These are phyloP conservation scores for Deroplatys truncata DNA, from an alignment of 2,888 invertebrate species.

Conservation along the genomic window DNA sequence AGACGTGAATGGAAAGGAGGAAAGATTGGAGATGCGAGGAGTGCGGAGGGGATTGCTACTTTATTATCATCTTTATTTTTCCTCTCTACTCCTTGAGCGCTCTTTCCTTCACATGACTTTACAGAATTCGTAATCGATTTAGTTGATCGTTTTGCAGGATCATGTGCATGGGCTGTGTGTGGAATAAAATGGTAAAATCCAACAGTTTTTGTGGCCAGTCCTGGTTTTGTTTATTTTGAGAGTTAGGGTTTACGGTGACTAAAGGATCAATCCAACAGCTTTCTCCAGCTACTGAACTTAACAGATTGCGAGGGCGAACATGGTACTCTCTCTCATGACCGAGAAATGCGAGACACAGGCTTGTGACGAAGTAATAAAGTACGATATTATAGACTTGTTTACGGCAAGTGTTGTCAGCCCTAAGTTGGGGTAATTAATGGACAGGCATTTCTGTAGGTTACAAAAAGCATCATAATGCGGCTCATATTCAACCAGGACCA, in stretches of 20 bases:
- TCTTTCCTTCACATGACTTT: neutral
- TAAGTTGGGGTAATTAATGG: too few relatives aligned
- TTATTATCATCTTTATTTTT: neutral
- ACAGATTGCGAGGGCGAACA: neutral
- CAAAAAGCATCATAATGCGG: too few relatives aligned
- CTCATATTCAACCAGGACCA: too few relatives aligned
- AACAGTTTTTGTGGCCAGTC: neutral
- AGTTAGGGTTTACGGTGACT: neutral
- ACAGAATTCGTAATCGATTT: constrained; percentile 1
- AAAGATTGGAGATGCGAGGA: neutral
- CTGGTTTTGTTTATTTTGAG: neutral
- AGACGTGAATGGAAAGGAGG: neutral
- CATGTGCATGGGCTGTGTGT: neutral
- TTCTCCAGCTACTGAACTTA: neutral
- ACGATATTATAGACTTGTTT: too few relatives aligned
- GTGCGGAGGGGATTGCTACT: neutral
- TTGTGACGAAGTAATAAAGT: too few relatives aligned
- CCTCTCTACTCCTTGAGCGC: neutral
- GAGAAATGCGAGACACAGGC: too few relatives aligned
- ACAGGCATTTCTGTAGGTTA: too few relatives aligned
- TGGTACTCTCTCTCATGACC: too few relatives aligned
- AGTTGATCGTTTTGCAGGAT: neutral
- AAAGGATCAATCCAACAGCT: neutral
- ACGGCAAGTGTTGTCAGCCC: too few relatives aligned
- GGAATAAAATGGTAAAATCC: neutral